Conservation (phyloP, 2,797 vertebrate genomes). For the Chrysocyon brachyurus region DNA sequence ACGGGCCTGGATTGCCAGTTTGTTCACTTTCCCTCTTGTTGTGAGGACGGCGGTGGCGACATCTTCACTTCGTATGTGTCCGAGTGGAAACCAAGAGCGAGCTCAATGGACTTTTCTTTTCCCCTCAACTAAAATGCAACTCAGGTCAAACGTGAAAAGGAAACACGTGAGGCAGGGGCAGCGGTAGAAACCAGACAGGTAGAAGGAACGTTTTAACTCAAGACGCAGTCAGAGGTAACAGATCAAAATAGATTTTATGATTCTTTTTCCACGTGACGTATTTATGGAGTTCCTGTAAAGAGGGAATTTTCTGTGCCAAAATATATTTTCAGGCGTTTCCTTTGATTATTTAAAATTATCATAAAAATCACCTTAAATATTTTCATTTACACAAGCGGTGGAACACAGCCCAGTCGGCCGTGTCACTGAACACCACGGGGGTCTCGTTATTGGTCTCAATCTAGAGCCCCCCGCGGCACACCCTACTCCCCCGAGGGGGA, state of each 20-base stretch:
- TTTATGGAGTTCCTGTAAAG: conserved; percentile 30
- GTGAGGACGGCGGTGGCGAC: neutral
- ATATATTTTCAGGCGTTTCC: conserved; percentile 25
- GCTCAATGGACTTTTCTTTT: neutral
- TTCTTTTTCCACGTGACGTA: conserved; percentile 18
- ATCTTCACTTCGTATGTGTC: neutral
- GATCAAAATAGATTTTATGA: conserved; percentile 48
- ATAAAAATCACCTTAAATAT: conserved; percentile 36
- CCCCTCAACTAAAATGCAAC: neutral
- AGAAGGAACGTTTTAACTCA: neutral
- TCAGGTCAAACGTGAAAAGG: neutral
- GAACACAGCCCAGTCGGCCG: neutral
- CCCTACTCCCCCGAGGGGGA: neutral
- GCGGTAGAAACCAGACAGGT: neutral
- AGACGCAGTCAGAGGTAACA: conserved; percentile 15
- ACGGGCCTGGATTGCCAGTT: neutral
- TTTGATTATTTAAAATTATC: conserved; percentile 17
- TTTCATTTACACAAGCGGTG: conserved; percentile 40
- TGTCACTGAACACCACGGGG: neutral
- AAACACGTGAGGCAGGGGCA: neutral
- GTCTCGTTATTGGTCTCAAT: neutral
- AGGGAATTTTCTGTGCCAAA: conserved; percentile 9
- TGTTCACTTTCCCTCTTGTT: neutral
- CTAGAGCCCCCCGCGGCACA: neutral
- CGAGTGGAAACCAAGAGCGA: neutral